A percentile compares a stretch with the other conserved stretches of the same genome.
Conservation (phyloP, 2,797 vertebrate species). For the Alca torda region DNA sequence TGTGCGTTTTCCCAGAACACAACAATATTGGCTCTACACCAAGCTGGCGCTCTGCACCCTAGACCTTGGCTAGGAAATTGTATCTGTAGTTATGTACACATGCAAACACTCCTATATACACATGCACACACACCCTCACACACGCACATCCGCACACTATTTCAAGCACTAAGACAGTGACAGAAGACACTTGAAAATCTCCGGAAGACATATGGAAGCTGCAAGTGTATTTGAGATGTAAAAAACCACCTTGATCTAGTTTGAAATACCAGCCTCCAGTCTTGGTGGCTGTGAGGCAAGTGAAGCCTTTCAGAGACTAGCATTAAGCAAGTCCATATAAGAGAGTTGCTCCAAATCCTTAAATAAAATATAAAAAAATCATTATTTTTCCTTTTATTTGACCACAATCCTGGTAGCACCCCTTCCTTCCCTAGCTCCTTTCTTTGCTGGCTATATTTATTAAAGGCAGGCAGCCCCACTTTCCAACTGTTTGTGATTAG, state of each 20-base stretch:
- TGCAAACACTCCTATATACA: not conserved
- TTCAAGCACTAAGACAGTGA: not conserved
- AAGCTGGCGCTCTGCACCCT: not conserved
- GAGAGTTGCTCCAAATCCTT: not conserved
- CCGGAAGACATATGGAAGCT: not conserved
- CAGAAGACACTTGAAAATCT: not conserved
- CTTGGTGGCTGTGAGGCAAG: not conserved
- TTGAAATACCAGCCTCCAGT: not conserved
- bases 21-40: conserved; percentile 48
- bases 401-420: not conserved
- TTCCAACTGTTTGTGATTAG: not conserved
- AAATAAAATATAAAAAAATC: not conserved
- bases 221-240: not conserved
- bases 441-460: not conserved
- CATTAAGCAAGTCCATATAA: not conserved
- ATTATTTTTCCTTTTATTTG: not conserved
- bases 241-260: not conserved
- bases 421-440: not conserved
- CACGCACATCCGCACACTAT: accelerated
- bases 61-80: not conserved
- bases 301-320: not conserved
- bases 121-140: not conserved
- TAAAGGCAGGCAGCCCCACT: not conserved
- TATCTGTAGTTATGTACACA: not conserved
- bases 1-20: conserved; percentile 39